Base-by-base conservation (phyloP, 2,797 vertebrate species). In the Poecile montanus region DNA sequence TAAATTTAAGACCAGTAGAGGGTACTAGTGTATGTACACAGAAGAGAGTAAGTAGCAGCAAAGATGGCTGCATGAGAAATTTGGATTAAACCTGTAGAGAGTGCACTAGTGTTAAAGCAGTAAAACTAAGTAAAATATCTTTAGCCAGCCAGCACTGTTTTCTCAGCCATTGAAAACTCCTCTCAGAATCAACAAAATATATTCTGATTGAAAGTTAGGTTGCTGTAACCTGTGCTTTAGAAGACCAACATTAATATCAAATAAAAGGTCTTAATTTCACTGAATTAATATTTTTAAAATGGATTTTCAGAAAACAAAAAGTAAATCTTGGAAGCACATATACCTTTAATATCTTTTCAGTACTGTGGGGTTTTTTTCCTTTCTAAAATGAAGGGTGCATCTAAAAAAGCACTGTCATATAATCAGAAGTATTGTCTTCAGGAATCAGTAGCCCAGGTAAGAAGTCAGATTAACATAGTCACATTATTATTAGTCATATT, bases 1-100 rank as follows among this genome's bases (percentile, higher is more conserved):
- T 53, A 76, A 78, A 47, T 79, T 78, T 73, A 40, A 67, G 56
- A 89, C 94, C 94, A 94, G 94, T 67, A 97, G 93, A 97, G 94
- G 96, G 94, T 85, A 95, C 85, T 91, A 81, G 82, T 25, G 89
- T 51, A 76, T 3, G 1, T 30, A 76, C 29, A 19, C 76, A 86
- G 36, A 57, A 62, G 20, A 82, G 45, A 47, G 20, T 44, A 62
- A 38, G 18, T 27, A 34, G 23, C n/a, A 73, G 32, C 66, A 95
- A 92, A 95, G 53, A 96, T 95, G 94, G 93, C 87, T 91, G 32
- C 54, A 13, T 68, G 27, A 91, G 54, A 68, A 54, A 50, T 62
- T 78, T 92, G 51, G 48, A n/a, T 84, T 84, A 86, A 85, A 91
- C 21, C n/a, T 13, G 1, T 14, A 80, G 36, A 56, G 3, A 77